These are phyloP conservation scores for Gari tellinella DNA, from an alignment of 2,888 invertebrate genomes.

Conservation along the genomic window DNA sequence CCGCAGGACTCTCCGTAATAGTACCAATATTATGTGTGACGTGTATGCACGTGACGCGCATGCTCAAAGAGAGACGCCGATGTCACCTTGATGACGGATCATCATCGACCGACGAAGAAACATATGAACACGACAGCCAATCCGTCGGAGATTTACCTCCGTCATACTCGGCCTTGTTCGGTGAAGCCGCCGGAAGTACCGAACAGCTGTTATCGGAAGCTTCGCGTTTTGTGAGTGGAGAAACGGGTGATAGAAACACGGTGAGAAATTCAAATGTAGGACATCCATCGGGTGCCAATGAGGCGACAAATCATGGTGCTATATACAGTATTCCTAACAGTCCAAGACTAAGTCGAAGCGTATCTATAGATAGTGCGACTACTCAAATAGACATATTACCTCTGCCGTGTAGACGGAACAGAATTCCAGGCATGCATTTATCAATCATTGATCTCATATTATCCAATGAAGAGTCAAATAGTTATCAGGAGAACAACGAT, in stretches of 20 bases:
- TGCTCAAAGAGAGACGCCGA: slow-evolving; percentile 19
- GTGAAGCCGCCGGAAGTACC: slow-evolving; percentile 10
- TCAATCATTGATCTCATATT: slow-evolving; percentile 47
- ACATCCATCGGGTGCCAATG: too few species aligned
- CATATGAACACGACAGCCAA: slow-evolving; percentile 21
- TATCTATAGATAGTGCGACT: too few species aligned
- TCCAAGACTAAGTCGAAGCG: too few species aligned
- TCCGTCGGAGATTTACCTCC: slow-evolving; percentile 35
- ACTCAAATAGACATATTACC: too few species aligned
- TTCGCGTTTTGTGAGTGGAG: neutral
- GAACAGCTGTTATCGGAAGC: slow-evolving; percentile 3
- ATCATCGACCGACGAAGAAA: slow-evolving; percentile 16
- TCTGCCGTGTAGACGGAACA: slow-evolving; percentile 3
- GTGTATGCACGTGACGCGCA: slow-evolving; percentile 45
- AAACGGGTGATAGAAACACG: too few species aligned
- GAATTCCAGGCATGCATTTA: slow-evolving; percentile 53
- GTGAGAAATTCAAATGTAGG: too few species aligned
- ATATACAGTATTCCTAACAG: too few species aligned
- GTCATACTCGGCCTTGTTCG: slow-evolving; percentile 50
- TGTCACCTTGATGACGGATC: slow-evolving; percentile 1
- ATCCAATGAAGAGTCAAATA: slow-evolving; percentile 6
- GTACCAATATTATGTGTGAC: slow-evolving; percentile 53
- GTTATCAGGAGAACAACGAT: slow-evolving; percentile 22
- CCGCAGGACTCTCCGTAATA: slow-evolving; percentile 51
- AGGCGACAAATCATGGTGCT: too few species aligned